Base-by-base conservation (phyloP, 2,888 invertebrate species). In the Synergus laeviventris region DNA sequence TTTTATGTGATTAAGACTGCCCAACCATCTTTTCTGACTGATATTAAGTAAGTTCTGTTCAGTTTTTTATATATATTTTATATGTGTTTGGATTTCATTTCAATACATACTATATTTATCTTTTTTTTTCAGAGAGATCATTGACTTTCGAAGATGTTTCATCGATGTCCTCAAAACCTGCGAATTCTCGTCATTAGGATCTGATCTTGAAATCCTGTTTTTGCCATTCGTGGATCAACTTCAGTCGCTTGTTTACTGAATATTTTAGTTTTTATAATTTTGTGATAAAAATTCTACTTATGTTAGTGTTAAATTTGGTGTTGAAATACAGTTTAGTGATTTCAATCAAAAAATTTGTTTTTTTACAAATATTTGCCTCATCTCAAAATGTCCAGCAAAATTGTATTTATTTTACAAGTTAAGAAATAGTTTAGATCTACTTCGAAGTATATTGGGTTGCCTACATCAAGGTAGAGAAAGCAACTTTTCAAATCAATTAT, bases 71-170 rank as follows among this genome's bases (percentile, higher is more conserved):
- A 1, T 62, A 38, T 9, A 16, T 31, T 36, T 7, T 12, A 16
- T 61, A 12, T 24, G 16, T 38, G 36, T 39, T 39, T 39, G 38
- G 45, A 45, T 45, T 45, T 18, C 18, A 54, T 54, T 54, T 18
- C 7, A 2, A 18, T n/a, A 18, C 9, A 18, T n/a, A n/a, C n/a
- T n/a, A n/a, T 49, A 42, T 49, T 49, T n/a, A 49, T 16, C 4
- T 45, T n/a, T 70, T n/a, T 49, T 49, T 49, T 49, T 3, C 70
- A 70, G 70, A 2, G 49, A 45, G 31, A 70, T 70, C n/a, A 45
- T 70, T n/a, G 70, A 49, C 5, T 70, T 70, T 49, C 24, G 70
- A 49, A 49, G 49, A 36, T 70, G 70, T 31, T 5, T 70, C n/a
- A 70, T 70, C n/a, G 7, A 70, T 11, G 49, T 49, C 11, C n/a